Base-by-base conservation (phyloP, 2,888 invertebrate genomes). In the Lasioglossum malachurum region DNA sequence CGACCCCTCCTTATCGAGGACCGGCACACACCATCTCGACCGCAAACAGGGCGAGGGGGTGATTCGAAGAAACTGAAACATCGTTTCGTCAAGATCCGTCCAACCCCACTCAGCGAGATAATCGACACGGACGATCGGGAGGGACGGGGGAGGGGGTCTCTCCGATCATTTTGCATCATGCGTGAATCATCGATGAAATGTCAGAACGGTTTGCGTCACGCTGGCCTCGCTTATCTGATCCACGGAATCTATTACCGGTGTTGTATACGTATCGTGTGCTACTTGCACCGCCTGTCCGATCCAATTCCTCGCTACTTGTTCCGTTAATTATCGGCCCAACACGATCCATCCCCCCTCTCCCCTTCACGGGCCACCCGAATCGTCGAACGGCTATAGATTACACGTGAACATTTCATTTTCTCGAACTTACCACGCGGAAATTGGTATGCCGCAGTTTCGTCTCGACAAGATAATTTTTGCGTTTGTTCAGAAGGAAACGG, bases 131-230 rank as follows among this genome's bases (percentile, higher is more conserved):
- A 31, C 67, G 67, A 64, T 64, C 19, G 16, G 60, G 60, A 19
- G 64, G 35, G 10, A 1, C 0, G 5, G 31, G 35, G 31, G 0
- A 19, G 67, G 14, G 8, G 8, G 16, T 67, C 7, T 60, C 64
- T 35, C 64, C 19, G 71, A 76, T 64, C 75, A 85, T 86, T 78
- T 87, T 86, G 82, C 86, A 82, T 87, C 81, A 82, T 74, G 60
- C 73, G 86, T 78, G 86, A 82, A 82, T 87, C 82, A 86, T 75
- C 82, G 69, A 49, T 7, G 60, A 82, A 87, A 79, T 86, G 78
- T 85, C 86, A 82, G 23, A 69, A 35, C 78, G 67, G 73, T 80
- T 78, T 80, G 79, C 86, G 86, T 86, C 81, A 87, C 75, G 31
- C n/a, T 38, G 14, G 69, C 27, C 49, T 19, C 57, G 60, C 71